Conservation (phyloP, 2,797 vertebrate species). For the Brotula barbata region DNA sequence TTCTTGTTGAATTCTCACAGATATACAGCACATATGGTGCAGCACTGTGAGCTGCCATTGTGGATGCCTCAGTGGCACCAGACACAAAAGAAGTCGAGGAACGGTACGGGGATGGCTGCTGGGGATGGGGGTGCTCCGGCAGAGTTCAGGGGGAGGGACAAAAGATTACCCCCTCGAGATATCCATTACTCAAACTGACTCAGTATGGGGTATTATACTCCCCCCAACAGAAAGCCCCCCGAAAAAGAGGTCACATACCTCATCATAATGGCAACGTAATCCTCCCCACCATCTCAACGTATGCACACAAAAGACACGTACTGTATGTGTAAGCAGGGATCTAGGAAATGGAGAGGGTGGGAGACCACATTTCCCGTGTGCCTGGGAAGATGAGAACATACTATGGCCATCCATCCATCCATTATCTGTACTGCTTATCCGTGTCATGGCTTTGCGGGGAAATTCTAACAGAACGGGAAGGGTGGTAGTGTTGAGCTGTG, state of each 20-base stretch:
- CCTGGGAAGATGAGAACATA: slow-evolving; percentile 9
- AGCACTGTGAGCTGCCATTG: slow-evolving; percentile 35
- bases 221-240: slow-evolving; percentile 26
- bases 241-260: slow-evolving; percentile 70
- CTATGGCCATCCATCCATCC: too few species aligned
- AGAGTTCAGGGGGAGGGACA: slow-evolving; percentile 54
- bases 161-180: slow-evolving; percentile 63
- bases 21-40: slow-evolving; percentile 20
- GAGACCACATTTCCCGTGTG: slow-evolving; percentile 10
- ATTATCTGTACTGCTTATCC: too few species aligned
- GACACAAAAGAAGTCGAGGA: slow-evolving; percentile 66
- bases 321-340: slow-evolving; percentile 13
- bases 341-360: slow-evolving; percentile 16
- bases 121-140: slow-evolving; percentile 42
- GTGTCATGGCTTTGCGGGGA: slow-evolving; percentile 25
- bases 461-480: slow-evolving; percentile 7
- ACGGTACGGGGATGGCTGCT: slow-evolving; percentile 39
- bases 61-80: slow-evolving; percentile 47
- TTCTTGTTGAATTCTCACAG: slow-evolving; percentile 23
- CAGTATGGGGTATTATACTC: slow-evolving; percentile 42
- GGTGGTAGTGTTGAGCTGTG: not conserved
- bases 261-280: slow-evolving; percentile 61
- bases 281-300: slow-evolving; percentile 30
- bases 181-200: slow-evolving; percentile 60
- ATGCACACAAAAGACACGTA: slow-evolving; percentile 24